A percentile compares a stretch with the other conserved stretches of the same genome.
Conservation (phyloP, 2,888 invertebrate species). For the Tridacna gigas region DNA sequence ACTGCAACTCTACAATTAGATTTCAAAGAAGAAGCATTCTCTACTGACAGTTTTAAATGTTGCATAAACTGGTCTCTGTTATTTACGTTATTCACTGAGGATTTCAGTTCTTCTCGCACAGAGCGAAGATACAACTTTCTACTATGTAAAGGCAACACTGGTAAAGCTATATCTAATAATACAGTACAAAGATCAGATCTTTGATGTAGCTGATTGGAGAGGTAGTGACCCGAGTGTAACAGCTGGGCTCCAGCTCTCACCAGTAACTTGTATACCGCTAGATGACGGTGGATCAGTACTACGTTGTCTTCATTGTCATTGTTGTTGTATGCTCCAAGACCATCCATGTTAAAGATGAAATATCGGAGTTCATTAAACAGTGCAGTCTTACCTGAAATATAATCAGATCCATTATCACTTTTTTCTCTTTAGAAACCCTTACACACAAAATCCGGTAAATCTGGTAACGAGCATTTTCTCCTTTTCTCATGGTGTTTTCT, state of each 20-base stretch:
- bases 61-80: constrained; percentile 16
- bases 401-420: neutral
- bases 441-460: too few relatives aligned
- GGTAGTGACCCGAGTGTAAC: constrained; percentile 3
- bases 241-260: constrained; percentile 19
- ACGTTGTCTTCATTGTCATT: constrained; percentile 4
- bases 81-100: neutral
- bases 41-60: constrained; percentile 11
- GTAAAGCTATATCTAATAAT: constrained; percentile 13
- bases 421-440: too few relatives aligned
- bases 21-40: constrained; percentile 58
- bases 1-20: constrained; percentile 63
- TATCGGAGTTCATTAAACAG: constrained; percentile 60
- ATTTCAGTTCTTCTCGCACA: constrained; percentile 9
- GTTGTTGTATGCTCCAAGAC: constrained; percentile 10
- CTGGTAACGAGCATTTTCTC: neutral
- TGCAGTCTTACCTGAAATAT: constrained; percentile 63
- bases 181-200: neutral
- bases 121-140: neutral
- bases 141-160: constrained; percentile 4
- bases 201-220: constrained; percentile 1
- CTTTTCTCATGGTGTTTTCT: neutral
- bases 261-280: constrained; percentile 22
- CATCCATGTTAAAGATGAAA: constrained; percentile 2
- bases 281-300: neutral